Percentiles rank a stretch among this genome's conserved stretches.
phyloP scores from a whole-genome alignment of 2,797 vertebrate species.

The Melanotaenia maccullochi region DNA sequence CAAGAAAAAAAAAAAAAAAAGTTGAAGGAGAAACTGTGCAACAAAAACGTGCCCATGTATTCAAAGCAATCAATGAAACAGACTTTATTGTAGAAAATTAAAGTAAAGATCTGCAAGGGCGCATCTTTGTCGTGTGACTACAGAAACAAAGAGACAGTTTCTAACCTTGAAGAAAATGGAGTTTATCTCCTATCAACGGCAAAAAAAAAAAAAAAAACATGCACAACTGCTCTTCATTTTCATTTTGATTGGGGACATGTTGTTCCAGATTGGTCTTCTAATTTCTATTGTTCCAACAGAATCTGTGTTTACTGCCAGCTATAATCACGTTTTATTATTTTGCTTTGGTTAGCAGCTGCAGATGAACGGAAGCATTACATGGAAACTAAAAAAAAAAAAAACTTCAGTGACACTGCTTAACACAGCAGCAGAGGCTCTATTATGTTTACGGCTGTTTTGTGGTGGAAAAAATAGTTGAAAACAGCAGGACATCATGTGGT shows the following conservation, averaged over 20 bases:
- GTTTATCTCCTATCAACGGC: slow-evolving; percentile 24
- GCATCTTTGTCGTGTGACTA: slow-evolving; percentile 4
- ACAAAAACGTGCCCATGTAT: neutral
- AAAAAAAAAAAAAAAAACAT: slow-evolving; percentile 11
- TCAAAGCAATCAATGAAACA: neutral
- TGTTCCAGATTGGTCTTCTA: slow-evolving; percentile 39
- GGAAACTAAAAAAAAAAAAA: neutral
- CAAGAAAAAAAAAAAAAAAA: neutral
- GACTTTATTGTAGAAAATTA: neutral
- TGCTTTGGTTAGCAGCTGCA: slow-evolving; percentile 28
- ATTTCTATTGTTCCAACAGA: slow-evolving; percentile 39
- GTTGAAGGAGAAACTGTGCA: neutral
- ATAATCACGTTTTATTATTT: slow-evolving; percentile 32
- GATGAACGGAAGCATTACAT: slow-evolving; percentile 24
- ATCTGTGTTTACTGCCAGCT: slow-evolving; percentile 41
- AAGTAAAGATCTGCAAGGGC: neutral
- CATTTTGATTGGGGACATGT: slow-evolving; percentile 28
- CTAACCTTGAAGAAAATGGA: slow-evolving; percentile 31
- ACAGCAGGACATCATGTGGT: slow-evolving; percentile 25
- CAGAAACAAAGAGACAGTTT: slow-evolving; percentile 10
- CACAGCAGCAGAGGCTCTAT: slow-evolving; percentile 32
- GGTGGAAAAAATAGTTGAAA: neutral
- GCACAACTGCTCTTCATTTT: slow-evolving; percentile 32
- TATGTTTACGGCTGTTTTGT: slow-evolving; percentile 35
- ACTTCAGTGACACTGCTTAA: slow-evolving; percentile 20